Conservation (phyloP, 2,797 vertebrate species). For the Mareca strepera region DNA sequence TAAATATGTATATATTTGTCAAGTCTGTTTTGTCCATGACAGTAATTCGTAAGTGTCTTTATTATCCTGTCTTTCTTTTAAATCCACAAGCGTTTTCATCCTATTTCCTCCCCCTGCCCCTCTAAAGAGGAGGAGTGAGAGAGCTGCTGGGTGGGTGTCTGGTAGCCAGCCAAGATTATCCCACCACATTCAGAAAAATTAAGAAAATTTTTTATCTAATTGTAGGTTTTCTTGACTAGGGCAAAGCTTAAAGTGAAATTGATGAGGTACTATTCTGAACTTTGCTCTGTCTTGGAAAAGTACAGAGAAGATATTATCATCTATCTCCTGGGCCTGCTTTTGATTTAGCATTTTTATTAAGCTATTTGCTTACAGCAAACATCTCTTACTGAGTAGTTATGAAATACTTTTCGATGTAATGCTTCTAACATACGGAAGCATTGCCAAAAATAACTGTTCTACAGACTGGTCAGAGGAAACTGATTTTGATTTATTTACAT, state of each 20-base stretch:
- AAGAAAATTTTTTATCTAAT: neutral
- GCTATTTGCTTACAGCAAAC: conserved; percentile 36
- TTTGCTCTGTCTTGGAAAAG: conserved; percentile 2
- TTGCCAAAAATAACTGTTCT: neutral
- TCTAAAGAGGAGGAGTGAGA: neutral
- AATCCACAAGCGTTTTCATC: neutral
- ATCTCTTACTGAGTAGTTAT: neutral
- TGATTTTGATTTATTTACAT: neutral
- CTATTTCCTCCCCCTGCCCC: accelerated
- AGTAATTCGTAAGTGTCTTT: neutral
- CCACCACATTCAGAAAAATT: neutral
- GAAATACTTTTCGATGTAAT: neutral
- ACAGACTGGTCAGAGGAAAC: neutral
- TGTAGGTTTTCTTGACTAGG: neutral
- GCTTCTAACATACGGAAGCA: neutral
- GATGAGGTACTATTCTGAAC: neutral
- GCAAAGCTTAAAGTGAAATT: neutral
- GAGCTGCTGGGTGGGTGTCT: neutral
- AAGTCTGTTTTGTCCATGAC: neutral
- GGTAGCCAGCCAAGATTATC: neutral
- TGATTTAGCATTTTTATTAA: conserved; percentile 3
- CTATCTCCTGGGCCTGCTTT: neutral
- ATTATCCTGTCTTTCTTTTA: neutral
- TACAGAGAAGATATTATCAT: conserved; percentile 14
- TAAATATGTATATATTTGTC: neutral